phyloP scores from a whole-genome alignment of 2,888 invertebrate species.

The Calliphora vomitoria region DNA sequence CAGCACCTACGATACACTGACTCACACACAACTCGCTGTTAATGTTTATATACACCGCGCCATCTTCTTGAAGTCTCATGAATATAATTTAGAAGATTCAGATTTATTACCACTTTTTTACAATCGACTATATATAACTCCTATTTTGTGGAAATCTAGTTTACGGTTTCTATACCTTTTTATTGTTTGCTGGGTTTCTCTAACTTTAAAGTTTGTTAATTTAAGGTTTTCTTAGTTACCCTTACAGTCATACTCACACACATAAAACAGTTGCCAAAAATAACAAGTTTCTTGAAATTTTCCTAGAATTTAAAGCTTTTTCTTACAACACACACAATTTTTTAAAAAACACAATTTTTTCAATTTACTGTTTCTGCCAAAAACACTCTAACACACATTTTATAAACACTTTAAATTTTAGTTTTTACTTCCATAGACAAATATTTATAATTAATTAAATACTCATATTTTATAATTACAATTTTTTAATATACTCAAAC shows the following conservation, averaged over 20 bases:
- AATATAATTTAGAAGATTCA: too few relatives aligned
- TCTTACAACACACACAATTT: conserved; percentile 35
- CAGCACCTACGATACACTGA: too few relatives aligned
- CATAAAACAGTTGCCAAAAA: not conserved
- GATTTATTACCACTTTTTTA: too few relatives aligned
- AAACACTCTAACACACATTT: conserved; percentile 18
- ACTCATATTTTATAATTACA: not conserved
- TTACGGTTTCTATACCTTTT: too few relatives aligned
- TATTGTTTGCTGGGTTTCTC: conserved; percentile 40
- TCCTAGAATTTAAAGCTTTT: conserved; percentile 23
- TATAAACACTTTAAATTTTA: not conserved
- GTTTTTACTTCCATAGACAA: not conserved
- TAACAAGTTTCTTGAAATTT: not conserved
- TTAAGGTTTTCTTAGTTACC: not conserved
- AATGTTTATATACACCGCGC: too few relatives aligned
- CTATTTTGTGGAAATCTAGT: too few relatives aligned
- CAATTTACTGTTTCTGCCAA: conserved; percentile 32
- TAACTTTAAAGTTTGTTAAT: conserved; percentile 24
- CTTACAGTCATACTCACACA: not conserved
- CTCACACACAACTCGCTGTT: too few relatives aligned
- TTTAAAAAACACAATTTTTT: conserved; percentile 37
- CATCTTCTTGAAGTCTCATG: too few relatives aligned
- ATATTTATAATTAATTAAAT: conserved; percentile 28
- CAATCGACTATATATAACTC: too few relatives aligned
- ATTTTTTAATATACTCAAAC: not conserved